These are phyloP conservation scores for Salmo trutta DNA, from an alignment of 2,797 vertebrate genomes.

Conservation along the genomic window DNA sequence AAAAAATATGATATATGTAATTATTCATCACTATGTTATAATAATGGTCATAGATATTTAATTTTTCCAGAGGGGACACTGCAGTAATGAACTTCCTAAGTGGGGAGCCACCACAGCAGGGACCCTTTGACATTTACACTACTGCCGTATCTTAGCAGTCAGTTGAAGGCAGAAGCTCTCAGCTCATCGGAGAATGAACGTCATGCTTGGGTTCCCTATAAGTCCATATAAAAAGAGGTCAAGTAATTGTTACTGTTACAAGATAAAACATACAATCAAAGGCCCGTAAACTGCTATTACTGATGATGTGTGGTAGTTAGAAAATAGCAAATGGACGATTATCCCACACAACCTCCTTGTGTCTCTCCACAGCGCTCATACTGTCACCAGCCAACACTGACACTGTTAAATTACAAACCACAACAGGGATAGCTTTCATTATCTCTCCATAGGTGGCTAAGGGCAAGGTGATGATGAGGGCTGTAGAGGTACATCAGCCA, in stretches of 20 bases:
- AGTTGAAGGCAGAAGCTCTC: constrained; percentile 32
- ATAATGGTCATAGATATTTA: neutral
- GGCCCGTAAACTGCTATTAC: constrained; percentile 49
- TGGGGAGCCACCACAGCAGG: constrained; percentile 59
- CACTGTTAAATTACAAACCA: neutral
- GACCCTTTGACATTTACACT: constrained; percentile 67
- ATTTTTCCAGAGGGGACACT: constrained; percentile 34
- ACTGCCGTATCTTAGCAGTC: constrained; percentile 53
- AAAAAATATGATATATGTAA: constrained; percentile 35
- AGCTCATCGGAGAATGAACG: constrained; percentile 57
- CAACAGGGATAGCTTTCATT: constrained; percentile 23
- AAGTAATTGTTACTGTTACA: constrained; percentile 49
- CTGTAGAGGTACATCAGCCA: neutral
- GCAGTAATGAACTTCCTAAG: constrained; percentile 51
- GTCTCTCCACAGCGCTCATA: constrained; percentile 3
- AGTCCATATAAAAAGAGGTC: constrained; percentile 62
- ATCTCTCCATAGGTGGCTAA: constrained; percentile 23
- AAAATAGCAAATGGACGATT: constrained; percentile 36
- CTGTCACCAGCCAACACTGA: constrained; percentile 12
- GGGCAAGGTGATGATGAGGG: constrained; percentile 20
- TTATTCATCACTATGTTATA: constrained; percentile 48
- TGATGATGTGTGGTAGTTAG: constrained; percentile 46
- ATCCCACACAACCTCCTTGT: neutral
- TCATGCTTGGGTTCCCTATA: constrained; percentile 50
- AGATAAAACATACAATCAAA: constrained; percentile 45